Conservation (phyloP, 2,797 vertebrate genomes). For the Kryptolebias ocellatus region DNA sequence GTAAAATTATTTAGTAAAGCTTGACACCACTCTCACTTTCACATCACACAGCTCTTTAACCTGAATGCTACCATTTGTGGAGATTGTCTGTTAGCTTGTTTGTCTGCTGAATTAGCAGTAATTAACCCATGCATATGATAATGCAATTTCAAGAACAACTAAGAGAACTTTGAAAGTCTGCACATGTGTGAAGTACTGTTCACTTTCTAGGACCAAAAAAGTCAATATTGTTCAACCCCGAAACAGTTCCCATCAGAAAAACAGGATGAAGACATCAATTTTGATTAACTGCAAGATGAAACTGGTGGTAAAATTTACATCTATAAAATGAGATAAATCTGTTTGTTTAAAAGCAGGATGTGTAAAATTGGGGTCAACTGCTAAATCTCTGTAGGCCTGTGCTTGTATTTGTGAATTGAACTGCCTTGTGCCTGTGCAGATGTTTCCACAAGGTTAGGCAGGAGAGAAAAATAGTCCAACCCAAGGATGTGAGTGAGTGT, state of each 20-base stretch:
- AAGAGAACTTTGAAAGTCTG: background rate
- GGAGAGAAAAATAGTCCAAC: slow-evolving; percentile 30
- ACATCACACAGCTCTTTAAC: background rate
- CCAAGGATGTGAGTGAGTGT: slow-evolving; percentile 25
- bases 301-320: background rate
- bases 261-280: background rate
- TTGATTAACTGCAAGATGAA: background rate
- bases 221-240: no score
- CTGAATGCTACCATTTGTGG: background rate
- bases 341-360: background rate
- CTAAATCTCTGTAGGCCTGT: slow-evolving; percentile 28
- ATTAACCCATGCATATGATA: background rate
- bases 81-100: background rate
- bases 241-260: no score
- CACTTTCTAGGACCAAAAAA: background rate
- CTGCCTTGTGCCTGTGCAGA: slow-evolving; percentile 36
- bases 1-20: no score
- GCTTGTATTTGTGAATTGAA: slow-evolving; percentile 34
- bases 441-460: slow-evolving; percentile 43
- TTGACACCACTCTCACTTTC: background rate
- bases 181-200: background rate
- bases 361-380: slow-evolving; percentile 21
- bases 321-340: background rate
- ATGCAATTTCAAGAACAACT: background rate
- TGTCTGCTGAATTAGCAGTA: background rate